phyloP scores from a whole-genome alignment of 2,113 vertebrate genomes.

The Tauraco erythrolophus region DNA sequence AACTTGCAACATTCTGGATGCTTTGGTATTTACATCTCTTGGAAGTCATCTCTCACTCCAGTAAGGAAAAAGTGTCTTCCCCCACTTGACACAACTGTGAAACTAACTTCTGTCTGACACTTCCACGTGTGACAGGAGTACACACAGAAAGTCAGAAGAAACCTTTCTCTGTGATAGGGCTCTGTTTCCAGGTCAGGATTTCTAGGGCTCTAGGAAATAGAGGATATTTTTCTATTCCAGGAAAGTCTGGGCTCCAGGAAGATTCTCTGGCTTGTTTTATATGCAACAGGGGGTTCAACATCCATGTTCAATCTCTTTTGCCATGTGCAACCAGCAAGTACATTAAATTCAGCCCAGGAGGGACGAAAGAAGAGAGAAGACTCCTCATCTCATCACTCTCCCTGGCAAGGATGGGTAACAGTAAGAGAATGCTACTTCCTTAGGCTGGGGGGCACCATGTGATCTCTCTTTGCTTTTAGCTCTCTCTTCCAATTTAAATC shows the following conservation, averaged over 20 bases:
- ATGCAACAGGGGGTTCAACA: neutral
- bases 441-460: neutral
- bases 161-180: neutral
- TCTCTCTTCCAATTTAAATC: neutral
- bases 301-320: neutral
- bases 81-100: neutral
- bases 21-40: neutral
- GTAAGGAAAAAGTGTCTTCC: neutral
- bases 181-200: neutral
- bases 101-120: neutral
- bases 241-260: neutral
- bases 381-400: neutral
- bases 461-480: neutral
- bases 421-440: neutral
- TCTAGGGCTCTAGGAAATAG: neutral
- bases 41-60: neutral
- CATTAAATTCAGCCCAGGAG: neutral
- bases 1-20: fast-evolving
- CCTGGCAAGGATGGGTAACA: neutral
- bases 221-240: neutral
- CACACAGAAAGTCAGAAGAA: neutral
- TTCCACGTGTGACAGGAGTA: neutral
- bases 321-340: neutral
- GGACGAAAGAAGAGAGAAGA: neutral
- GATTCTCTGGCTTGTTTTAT: neutral